phyloP scores from a whole-genome alignment of 2,888 invertebrate species.

The Lepas anatifera region DNA sequence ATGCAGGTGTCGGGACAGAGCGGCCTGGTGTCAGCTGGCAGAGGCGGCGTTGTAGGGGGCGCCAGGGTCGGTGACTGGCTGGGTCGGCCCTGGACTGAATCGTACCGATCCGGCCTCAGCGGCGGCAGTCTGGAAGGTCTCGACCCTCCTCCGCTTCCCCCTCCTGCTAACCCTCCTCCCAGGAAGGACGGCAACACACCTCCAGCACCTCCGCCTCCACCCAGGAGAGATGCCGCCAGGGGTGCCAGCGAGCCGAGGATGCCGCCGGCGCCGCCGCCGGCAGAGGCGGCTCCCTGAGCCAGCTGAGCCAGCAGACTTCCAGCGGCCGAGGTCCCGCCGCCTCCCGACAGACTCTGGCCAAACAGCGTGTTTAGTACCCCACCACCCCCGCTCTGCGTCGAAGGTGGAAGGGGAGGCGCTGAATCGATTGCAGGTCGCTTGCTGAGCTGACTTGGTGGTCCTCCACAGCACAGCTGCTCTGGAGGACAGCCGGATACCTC shows the following conservation, averaged over 20 bases:
- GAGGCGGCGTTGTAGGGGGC: constrained; percentile 36
- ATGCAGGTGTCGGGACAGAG: constrained; percentile 88
- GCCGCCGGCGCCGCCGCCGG: constrained; percentile 11
- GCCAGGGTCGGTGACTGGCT: constrained; percentile 40
- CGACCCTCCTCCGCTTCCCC: neutral
- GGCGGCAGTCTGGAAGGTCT: constrained; percentile 20
- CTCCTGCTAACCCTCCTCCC: too few relatives aligned
- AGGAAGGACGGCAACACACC: constrained; percentile 15
- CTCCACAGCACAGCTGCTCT: constrained; percentile 64
- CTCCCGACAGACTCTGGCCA: constrained; percentile 17
- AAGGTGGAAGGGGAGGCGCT: neutral
- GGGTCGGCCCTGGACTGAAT: neutral
- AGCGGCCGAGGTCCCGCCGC: neutral
- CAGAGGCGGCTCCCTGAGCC: neutral
- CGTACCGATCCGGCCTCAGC: neutral
- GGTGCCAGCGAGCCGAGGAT: constrained; percentile 3
- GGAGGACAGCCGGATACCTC: constrained; percentile 61
- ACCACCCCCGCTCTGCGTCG: too few relatives aligned
- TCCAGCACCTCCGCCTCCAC: neutral
- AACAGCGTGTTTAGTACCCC: constrained; percentile 12
- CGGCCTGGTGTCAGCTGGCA: constrained; percentile 51
- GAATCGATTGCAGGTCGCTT: constrained; percentile 15
- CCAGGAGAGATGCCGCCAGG: neutral
- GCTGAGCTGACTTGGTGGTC: constrained; percentile 11
- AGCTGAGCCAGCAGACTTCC: constrained; percentile 5